Evolutionary conservation across 2,797 vertebrate species (phyloP).

Genomic region (Arnoldichthys spilopterus): DNA sequence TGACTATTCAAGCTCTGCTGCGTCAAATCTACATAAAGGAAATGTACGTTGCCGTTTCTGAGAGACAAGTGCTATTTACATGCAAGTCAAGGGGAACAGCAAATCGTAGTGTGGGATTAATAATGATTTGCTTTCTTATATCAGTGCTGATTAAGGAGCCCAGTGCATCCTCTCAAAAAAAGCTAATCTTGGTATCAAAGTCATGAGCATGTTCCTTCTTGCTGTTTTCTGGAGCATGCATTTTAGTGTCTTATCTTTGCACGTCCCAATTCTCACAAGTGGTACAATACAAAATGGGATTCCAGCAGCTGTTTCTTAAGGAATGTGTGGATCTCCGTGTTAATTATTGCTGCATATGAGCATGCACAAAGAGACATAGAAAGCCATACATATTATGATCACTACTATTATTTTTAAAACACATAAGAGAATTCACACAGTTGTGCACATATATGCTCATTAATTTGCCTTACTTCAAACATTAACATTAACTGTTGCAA

Average conservation of each 20-base stretch:
- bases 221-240: constrained; percentile 60
- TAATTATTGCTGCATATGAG: neutral
- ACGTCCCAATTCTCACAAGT: constrained; percentile 49
- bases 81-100: constrained; percentile 2
- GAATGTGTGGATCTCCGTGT: neutral
- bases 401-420: neutral
- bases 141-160: constrained; percentile 59
- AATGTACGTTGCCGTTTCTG: constrained; percentile 28
- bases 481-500: neutral
- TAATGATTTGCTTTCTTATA: constrained; percentile 69
- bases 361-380: neutral
- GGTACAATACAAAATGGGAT: constrained; percentile 24
- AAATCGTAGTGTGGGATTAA: constrained; percentile 65
- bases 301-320: constrained; percentile 35
- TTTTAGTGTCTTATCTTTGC: constrained; percentile 51
- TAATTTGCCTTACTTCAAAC: neutral
- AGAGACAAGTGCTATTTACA: constrained; percentile 22
- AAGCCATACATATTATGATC: neutral
- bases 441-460: neutral
- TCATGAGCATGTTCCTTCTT: constrained; percentile 59
- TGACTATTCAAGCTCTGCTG: neutral
- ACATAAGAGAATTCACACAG: neutral
- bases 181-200: constrained; percentile 73
- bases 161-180: constrained; percentile 42
- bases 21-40: constrained; percentile 14